Evolutionary conservation across 2,888 invertebrate species (phyloP).

Genomic region (Orthosia cruda): DNA sequence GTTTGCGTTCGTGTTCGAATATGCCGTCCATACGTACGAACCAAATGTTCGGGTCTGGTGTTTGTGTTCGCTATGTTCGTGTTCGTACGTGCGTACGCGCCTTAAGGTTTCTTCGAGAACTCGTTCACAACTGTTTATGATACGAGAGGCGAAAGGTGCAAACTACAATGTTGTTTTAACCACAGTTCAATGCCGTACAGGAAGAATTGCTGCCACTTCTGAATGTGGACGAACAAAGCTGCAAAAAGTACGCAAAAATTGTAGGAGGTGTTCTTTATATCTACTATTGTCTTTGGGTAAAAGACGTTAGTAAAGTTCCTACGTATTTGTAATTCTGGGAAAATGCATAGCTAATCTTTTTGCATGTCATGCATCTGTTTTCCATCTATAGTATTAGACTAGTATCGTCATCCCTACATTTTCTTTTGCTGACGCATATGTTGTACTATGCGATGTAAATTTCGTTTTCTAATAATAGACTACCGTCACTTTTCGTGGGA

Average conservation of each 20-base stretch:
- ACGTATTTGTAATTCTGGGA: neutral
- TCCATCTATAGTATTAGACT: neutral
- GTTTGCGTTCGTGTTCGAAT: too few relatives aligned
- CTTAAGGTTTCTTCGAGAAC: too few relatives aligned
- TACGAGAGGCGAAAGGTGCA: neutral
- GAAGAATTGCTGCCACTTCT: neutral
- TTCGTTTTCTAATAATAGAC: conserved; percentile 40
- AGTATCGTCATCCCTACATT: conserved; percentile 23
- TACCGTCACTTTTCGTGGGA: conserved; percentile 39
- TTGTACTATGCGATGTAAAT: conserved; percentile 5
- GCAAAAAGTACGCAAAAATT: too few relatives aligned
- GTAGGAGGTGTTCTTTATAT: too few relatives aligned
- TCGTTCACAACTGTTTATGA: neutral
- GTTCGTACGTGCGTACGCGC: too few relatives aligned
- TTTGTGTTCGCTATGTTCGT: too few relatives aligned
- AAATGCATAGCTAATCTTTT: neutral
- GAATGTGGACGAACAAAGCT: too few relatives aligned
- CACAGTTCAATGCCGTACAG: neutral
- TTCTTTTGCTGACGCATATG: conserved; percentile 29
- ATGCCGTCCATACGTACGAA: too few relatives aligned
- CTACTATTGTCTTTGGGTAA: too few relatives aligned
- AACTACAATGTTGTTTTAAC: too few relatives aligned
- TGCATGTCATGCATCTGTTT: conserved; percentile 17
- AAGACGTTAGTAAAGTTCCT: too few relatives aligned
- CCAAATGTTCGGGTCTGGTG: too few relatives aligned